Conservation (phyloP, 2,797 vertebrate species). For the Vultur gryphus region DNA sequence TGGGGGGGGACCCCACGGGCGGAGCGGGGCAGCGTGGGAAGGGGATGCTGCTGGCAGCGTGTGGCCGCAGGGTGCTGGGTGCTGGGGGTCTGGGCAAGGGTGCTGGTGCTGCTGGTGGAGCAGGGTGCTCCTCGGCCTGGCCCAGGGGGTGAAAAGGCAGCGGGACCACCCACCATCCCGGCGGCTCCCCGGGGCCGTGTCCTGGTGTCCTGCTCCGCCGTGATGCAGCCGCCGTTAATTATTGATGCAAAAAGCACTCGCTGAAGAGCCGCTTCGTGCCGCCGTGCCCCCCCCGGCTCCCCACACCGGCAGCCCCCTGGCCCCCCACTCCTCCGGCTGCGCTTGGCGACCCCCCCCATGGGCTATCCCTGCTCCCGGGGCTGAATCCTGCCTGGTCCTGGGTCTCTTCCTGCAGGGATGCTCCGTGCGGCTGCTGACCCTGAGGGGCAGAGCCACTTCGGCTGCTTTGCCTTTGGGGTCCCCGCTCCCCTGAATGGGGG, state of each 20-base stretch:
- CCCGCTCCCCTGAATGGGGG: background rate
- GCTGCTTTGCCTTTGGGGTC: background rate
- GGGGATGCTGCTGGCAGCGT: background rate
- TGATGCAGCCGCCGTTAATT: background rate
- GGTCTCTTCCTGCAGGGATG: background rate
- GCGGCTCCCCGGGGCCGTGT: background rate
- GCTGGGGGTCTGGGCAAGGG: background rate
- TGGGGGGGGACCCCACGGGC: background rate
- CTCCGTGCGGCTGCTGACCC: background rate
- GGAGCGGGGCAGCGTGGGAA: background rate
- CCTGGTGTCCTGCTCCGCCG: background rate
- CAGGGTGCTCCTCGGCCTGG: background rate
- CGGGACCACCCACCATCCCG: background rate
- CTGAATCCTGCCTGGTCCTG: background rate
- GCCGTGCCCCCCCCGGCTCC: background rate
- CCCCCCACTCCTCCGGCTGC: background rate
- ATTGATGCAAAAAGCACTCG: background rate
- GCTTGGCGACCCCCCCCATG: background rate
- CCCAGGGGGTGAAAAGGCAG: background rate
- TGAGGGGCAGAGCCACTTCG: background rate
- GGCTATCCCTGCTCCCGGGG: background rate
- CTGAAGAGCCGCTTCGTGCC: background rate
- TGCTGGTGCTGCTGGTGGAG: background rate
- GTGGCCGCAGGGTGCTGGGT: background rate
- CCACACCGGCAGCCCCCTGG: background rate